Percentiles rank a stretch among this genome's conserved stretches.
phyloP scores from a whole-genome alignment of 1,140 invertebrate species.

The Ostrea denselamellosa region DNA sequence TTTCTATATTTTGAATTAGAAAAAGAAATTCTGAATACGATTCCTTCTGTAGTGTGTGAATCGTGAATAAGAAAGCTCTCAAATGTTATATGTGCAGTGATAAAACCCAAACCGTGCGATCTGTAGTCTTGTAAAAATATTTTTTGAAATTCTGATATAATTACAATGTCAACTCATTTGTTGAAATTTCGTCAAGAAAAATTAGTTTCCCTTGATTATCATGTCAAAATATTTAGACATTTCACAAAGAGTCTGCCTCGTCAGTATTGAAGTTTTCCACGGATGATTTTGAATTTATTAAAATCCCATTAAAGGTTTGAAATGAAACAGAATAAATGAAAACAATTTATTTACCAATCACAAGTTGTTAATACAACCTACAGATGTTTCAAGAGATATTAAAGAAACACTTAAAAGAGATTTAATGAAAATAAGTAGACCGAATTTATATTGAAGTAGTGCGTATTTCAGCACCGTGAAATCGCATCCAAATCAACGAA shows the following conservation, averaged over 20 bases:
- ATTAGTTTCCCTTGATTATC: slow-evolving; percentile 1
- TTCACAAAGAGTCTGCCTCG: neutral
- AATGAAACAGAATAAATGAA: neutral
- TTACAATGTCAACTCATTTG: neutral
- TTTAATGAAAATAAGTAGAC: slow-evolving; percentile 14
- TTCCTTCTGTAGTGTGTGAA: neutral
- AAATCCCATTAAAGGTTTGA: neutral
- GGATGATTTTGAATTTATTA: neutral
- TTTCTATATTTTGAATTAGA: no score
- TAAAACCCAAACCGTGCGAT: neutral
- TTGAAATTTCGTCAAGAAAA: neutral
- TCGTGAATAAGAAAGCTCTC: neutral
- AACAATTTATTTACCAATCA: neutral
- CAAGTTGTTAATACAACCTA: neutral
- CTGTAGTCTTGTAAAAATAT: neutral
- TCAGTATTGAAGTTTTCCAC: neutral
- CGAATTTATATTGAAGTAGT: neutral
- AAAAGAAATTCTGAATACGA: no score
- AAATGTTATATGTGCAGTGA: neutral
- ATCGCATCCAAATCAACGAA: neutral
- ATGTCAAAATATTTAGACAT: neutral
- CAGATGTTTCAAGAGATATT: neutral
- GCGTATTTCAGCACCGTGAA: neutral
- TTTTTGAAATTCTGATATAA: neutral
- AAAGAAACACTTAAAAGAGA: neutral